Percentiles rank a stretch among this genome's conserved stretches.
phyloP scores from a whole-genome alignment of 2,113 vertebrate genomes.

The Elachura formosa region DNA sequence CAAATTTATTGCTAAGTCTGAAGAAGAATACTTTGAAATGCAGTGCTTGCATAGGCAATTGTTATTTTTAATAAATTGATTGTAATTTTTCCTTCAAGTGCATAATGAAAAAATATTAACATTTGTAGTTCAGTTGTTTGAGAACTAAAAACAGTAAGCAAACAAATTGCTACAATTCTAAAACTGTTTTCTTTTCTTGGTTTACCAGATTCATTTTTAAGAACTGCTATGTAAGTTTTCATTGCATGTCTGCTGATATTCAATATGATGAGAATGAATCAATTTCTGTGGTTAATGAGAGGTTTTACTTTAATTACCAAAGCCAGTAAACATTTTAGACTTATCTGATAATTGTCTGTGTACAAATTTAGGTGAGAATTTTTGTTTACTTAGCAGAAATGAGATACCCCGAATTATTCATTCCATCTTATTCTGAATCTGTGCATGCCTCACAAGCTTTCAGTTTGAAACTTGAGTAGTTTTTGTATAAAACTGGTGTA shows the following conservation, averaged over 20 bases:
- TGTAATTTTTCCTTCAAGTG: background rate
- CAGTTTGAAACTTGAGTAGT: background rate
- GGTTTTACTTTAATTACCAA: background rate
- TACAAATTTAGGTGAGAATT: background rate
- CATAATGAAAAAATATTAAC: background rate
- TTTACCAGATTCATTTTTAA: background rate
- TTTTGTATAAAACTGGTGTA: background rate
- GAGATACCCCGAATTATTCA: fast-evolving
- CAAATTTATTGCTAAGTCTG: background rate
- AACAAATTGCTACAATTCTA: background rate
- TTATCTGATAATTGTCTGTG: background rate
- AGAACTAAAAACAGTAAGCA: background rate
- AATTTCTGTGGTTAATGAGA: background rate
- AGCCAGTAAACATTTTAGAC: background rate
- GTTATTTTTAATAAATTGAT: background rate
- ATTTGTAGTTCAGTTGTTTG: background rate
- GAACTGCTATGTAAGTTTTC: background rate
- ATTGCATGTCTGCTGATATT: background rate
- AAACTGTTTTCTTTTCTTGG: background rate
- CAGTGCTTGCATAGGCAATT: background rate
- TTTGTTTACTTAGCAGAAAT: background rate
- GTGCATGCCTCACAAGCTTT: background rate
- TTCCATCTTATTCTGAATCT: background rate
- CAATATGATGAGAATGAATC: background rate
- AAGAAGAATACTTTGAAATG: background rate